Percentiles rank a stretch among this genome's conserved stretches.
Evolutionary conservation across 2,888 invertebrate species (phyloP).

Genomic region (Portevinia maculata): DNA sequence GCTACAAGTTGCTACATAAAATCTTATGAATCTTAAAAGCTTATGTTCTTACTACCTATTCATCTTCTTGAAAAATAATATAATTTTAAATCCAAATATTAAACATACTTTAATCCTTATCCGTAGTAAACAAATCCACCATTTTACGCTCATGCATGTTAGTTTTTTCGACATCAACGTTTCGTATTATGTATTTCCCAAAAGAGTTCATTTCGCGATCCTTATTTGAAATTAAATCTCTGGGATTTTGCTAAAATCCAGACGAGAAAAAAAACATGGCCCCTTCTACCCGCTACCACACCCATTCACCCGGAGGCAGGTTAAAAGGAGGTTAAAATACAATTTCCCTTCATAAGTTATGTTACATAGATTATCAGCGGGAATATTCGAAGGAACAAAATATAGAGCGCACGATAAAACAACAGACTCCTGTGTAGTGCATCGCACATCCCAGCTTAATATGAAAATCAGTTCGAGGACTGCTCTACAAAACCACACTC

Average conservation of each 20-base stretch:
- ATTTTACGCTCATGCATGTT: not conserved
- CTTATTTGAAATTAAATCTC: conserved; percentile 67
- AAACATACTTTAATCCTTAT: no score
- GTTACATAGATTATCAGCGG: conserved; percentile 64
- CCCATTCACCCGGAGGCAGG: not conserved
- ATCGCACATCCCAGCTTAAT: conserved; percentile 27
- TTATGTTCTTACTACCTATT: no score
- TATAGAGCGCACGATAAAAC: conserved; percentile 55
- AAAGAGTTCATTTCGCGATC: conserved; percentile 44
- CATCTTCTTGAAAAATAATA: no score
- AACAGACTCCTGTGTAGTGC: conserved; percentile 21
- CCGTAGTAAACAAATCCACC: not conserved
- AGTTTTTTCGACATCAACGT: conserved; percentile 44
- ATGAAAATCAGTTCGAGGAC: conserved; percentile 53
- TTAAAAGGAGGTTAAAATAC: conserved; percentile 37
- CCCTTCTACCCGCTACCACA: no score
- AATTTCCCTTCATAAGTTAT: conserved; percentile 65
- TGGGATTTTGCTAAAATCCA: conserved; percentile 50
- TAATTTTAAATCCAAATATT: no score
- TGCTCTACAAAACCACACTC: conserved; percentile 33
- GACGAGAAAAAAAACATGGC: conserved; percentile 27
- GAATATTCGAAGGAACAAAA: conserved; percentile 52
- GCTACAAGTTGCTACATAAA: no score
- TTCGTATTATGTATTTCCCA: conserved; percentile 38
- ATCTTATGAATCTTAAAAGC: no score